Evolutionary conservation across 1,140 invertebrate species (phyloP), one percentile per base, ranked within the genome.

Genomic region (Drosophila sproati): DNA sequence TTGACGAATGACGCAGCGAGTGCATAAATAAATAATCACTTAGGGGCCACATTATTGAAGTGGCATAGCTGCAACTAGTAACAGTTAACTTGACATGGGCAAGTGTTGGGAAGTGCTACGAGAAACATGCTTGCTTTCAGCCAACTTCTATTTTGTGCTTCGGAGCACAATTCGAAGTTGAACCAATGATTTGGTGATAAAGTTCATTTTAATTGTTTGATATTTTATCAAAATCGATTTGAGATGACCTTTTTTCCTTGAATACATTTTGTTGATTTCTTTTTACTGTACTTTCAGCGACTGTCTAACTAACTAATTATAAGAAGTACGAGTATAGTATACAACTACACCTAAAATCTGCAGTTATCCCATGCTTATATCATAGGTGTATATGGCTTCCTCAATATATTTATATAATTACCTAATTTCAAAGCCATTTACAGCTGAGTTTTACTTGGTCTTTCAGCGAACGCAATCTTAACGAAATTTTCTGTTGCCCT

Each of bases 21-120:
- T 31, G 52, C 45, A 50, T 67, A 68, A 73, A 73, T 68, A 68
- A 68, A 59, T 68, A 66, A 45, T 29, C 5, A 60, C 12, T 31
- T n/a, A 8, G 20, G 31, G 41, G 39, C 5, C 31, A 28, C 35
- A 3, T 43, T 45, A 43, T 43, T 52, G 31, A 45, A 41, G 62
- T 45, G 51, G 28, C 50, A 56, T 20, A 32, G 39, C n/a, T 35
- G 51, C 20, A 51, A 39, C 7, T 41, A 43, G 55, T 41, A 41
- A n/a, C 29, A 35, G 34, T 34, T 41, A 57, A 57, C 20, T 43
- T 29, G 29, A 31, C 4, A 31, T 5, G 7, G 28, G 20, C 5
- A 29, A 67, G 54, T 67, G 64, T 67, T 48, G 64, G 43, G 35
- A 57, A 67, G 20, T 43, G 3, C 10, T 12, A 4, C 10, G 37